phyloP scores from a whole-genome alignment of 2,797 vertebrate genomes.

The Brachyrhaphis roseni region DNA sequence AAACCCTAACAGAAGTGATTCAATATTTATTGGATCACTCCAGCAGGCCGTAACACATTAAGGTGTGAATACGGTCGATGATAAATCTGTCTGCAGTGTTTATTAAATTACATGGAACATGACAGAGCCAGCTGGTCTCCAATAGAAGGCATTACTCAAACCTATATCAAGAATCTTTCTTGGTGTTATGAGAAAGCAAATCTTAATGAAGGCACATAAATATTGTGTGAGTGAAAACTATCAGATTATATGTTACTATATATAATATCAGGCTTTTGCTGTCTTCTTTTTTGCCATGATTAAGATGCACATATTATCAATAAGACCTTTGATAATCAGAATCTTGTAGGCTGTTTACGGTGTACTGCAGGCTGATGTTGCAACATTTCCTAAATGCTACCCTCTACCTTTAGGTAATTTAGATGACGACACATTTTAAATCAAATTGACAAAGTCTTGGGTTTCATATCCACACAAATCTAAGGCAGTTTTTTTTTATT shows the following conservation, averaged over 20 bases:
- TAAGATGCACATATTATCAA: neutral
- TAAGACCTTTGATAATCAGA: neutral
- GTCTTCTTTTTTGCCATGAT: neutral
- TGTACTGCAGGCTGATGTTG: neutral
- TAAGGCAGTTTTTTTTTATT: neutral
- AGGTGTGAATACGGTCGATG: conserved; percentile 58
- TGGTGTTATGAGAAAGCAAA: conserved; percentile 4
- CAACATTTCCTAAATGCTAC: neutral
- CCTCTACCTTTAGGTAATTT: neutral
- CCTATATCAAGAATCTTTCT: conserved; percentile 28
- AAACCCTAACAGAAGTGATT: conserved; percentile 50
- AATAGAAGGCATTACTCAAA: conserved; percentile 47
- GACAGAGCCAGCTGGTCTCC: conserved; percentile 33
- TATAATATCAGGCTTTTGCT: neutral
- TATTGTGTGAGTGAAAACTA: conserved; percentile 22
- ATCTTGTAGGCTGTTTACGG: neutral
- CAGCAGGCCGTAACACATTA: conserved; percentile 35
- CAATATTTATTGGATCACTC: conserved; percentile 59
- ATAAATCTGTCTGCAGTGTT: conserved; percentile 57
- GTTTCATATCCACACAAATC: neutral
- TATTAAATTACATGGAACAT: conserved; percentile 63
- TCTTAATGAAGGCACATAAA: conserved; percentile 27
- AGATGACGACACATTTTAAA: neutral
- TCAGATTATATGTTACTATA: conserved; percentile 16
- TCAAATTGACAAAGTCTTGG: neutral